These are phyloP conservation scores for Patella caerulea DNA, from an alignment of 2,888 invertebrate genomes.

Conservation along the genomic window DNA sequence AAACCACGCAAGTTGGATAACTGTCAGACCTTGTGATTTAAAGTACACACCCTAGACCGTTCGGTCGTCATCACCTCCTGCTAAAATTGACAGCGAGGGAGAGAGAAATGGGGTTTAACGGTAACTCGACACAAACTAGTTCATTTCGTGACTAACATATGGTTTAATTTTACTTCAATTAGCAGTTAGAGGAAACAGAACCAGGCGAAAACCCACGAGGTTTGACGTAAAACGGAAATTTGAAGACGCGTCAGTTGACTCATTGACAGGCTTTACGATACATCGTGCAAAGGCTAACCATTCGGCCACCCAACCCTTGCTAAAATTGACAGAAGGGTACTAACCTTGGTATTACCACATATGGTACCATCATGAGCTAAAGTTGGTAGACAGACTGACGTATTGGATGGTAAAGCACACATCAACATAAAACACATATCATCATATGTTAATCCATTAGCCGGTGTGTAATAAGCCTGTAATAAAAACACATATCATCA, in stretches of 20 bases:
- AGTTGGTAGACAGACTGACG: slow-evolving; percentile 1
- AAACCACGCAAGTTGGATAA: no score
- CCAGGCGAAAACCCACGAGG: no score
- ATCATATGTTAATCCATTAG: slow-evolving; percentile 10
- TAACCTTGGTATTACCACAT: slow-evolving; percentile 19
- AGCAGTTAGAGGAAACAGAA: no score
- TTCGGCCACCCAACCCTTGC: not conserved
- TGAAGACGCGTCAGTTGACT: no score
- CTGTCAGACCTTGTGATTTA: no score
- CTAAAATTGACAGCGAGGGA: not conserved
- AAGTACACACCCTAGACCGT: not conserved
- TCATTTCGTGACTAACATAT: no score
- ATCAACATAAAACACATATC: slow-evolving; percentile 15
- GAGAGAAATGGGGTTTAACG: no score
- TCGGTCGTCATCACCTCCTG: not conserved
- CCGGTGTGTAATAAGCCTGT: not conserved
- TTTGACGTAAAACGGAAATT: no score
- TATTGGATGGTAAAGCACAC: slow-evolving; percentile 12
- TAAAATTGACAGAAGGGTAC: not conserved
- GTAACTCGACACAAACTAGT: no score
- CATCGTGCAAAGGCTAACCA: no score
- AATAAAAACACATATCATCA: not conserved
- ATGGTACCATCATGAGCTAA: slow-evolving; percentile 20
- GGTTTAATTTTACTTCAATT: no score
- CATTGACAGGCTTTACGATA: no score